Evolutionary conservation across 1,140 invertebrate genomes (phyloP).

Genomic region (Lasaia peninsularis): DNA sequence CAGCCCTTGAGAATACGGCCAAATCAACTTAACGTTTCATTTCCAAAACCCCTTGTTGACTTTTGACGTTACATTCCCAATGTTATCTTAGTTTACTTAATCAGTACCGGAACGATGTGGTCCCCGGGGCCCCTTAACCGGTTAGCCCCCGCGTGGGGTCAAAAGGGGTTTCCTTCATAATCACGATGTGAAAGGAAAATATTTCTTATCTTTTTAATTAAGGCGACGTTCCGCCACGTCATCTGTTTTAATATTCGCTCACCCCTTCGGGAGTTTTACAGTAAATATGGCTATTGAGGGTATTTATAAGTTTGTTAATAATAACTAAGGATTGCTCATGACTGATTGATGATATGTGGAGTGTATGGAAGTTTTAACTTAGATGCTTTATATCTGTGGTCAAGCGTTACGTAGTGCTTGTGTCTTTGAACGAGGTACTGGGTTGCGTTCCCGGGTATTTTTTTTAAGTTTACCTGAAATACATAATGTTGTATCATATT

Average conservation of each 20-base stretch:
- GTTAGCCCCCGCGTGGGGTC: slow-evolving; percentile 47
- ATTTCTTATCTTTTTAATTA: slow-evolving; percentile 76
- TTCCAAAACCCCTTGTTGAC: slow-evolving; percentile 64
- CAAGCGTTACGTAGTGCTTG: too few species aligned
- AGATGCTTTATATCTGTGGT: too few species aligned
- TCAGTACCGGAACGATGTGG: slow-evolving; percentile 54
- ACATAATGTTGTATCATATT: too few species aligned
- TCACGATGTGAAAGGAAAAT: slow-evolving; percentile 60
- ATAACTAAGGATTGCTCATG: background rate
- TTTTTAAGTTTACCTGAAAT: too few species aligned
- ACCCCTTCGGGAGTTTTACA: slow-evolving; percentile 45
- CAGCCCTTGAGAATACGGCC: slow-evolving; percentile 64
- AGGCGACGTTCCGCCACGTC: slow-evolving; percentile 56
- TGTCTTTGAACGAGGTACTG: too few species aligned
- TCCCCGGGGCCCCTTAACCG: slow-evolving; percentile 58
- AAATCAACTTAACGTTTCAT: slow-evolving; percentile 70
- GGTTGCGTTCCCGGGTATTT: too few species aligned
- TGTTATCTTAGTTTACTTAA: slow-evolving; percentile 75
- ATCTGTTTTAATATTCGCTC: slow-evolving; percentile 69
- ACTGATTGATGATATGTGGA: background rate
- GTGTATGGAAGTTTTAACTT: too few species aligned
- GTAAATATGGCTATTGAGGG: slow-evolving; percentile 26
- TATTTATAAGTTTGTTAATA: slow-evolving; percentile 4
- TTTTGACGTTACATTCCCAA: slow-evolving; percentile 64
- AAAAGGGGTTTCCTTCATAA: slow-evolving; percentile 61